Percentiles rank a stretch among this genome's conserved stretches.
Conservation (phyloP, 1,140 invertebrate species). For the Sycobia sp. region DNA sequence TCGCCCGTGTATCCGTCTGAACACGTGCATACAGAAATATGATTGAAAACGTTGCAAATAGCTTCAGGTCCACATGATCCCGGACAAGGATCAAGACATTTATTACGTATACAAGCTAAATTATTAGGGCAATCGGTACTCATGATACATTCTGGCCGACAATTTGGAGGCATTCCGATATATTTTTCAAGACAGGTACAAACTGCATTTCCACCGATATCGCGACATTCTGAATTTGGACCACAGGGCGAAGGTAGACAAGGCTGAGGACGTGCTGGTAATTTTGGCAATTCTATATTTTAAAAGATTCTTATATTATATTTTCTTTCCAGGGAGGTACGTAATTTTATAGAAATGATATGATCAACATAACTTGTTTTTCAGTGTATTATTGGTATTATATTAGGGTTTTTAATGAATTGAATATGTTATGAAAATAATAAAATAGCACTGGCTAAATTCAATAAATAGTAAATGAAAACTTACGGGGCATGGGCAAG, state of each 20-base stretch:
- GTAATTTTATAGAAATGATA: no score
- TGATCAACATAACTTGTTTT: no score
- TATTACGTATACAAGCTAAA: constrained; percentile 69
- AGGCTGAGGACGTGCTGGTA: constrained; percentile 52
- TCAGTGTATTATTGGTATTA: no score
- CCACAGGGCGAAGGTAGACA: constrained; percentile 71
- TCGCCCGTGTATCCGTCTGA: constrained; percentile 58
- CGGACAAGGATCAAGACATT: constrained; percentile 63
- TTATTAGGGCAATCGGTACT: constrained; percentile 68
- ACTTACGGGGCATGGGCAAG: no score
- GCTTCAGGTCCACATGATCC: constrained; percentile 65
- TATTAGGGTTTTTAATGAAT: not conserved
- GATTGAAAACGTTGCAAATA: constrained; percentile 56
- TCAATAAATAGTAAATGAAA: no score
- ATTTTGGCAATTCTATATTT: no score
- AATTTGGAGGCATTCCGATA: constrained; percentile 65
- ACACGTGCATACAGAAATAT: constrained; percentile 64
- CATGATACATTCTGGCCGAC: constrained; percentile 71
- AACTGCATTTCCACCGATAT: constrained; percentile 63
- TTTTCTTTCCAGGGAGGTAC: no score
- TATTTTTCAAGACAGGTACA: constrained; percentile 68
- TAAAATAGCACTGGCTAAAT: no score
- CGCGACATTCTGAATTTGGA: constrained; percentile 61
- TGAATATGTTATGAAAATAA: no score
- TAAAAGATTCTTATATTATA: no score